phyloP scores from a whole-genome alignment of 2,113 vertebrate species.

The Seriola rivoliana region DNA sequence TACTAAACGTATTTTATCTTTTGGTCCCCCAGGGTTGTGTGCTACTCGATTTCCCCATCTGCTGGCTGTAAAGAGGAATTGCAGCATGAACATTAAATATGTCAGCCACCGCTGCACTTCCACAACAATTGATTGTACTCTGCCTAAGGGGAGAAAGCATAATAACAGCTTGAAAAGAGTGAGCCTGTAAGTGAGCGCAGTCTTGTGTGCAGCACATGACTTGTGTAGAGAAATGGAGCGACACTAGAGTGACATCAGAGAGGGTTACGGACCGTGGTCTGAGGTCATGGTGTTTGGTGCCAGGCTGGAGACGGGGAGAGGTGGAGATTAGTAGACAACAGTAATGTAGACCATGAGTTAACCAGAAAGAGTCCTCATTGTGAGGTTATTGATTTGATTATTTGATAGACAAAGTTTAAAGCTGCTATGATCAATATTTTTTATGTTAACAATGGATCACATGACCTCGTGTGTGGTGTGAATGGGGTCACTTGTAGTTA shows the following conservation, averaged over 20 bases:
- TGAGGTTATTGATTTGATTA: neutral
- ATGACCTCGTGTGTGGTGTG: neutral
- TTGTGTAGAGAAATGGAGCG: slow-evolving; percentile 43
- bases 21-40: slow-evolving; percentile 9
- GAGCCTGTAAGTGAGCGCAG: slow-evolving; percentile 49
- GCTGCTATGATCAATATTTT: neutral
- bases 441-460: neutral
- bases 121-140: slow-evolving; percentile 44
- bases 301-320: slow-evolving; percentile 44
- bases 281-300: slow-evolving; percentile 76
- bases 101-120: neutral
- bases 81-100: slow-evolving; percentile 13
- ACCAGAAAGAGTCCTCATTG: neutral
- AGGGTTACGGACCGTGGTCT: slow-evolving; percentile 43
- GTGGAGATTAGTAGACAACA: neutral
- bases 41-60: slow-evolving; percentile 63
- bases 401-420: neutral
- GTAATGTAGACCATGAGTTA: neutral
- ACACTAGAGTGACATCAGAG: slow-evolving; percentile 67
- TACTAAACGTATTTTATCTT: slow-evolving; percentile 28
- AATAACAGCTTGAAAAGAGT: slow-evolving; percentile 60
- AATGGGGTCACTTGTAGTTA: neutral
- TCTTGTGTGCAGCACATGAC: slow-evolving; percentile 69
- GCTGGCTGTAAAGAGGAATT: slow-evolving; percentile 51
- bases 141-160: neutral